phyloP scores from a whole-genome alignment of 2,888 invertebrate genomes.

The Euplexia lucipara region DNA sequence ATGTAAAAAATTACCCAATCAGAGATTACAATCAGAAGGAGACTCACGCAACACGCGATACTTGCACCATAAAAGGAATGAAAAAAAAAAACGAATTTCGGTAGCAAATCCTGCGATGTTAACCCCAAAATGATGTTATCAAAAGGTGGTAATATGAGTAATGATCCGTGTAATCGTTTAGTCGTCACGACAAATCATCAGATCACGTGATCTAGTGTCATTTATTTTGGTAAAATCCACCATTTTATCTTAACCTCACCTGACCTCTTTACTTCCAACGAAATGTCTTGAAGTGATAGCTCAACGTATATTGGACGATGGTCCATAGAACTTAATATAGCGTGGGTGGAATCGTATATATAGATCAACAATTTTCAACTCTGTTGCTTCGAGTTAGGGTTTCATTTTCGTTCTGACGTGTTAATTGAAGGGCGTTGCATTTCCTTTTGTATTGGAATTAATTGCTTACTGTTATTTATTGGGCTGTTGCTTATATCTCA shows the following conservation, averaged over 20 bases:
- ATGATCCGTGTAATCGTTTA: constrained; percentile 86
- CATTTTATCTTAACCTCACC: constrained; percentile 33
- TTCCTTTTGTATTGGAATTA: constrained; percentile 76
- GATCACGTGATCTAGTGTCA: constrained; percentile 85
- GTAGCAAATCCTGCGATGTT: constrained; percentile 69
- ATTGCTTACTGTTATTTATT: constrained; percentile 76
- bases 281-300: constrained; percentile 42
- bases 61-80: constrained; percentile 29
- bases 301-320: constrained; percentile 66
- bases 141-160: constrained; percentile 89
- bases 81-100: constrained; percentile 67
- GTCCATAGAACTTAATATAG: constrained; percentile 68
- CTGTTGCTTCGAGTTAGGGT: constrained; percentile 55
- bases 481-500: constrained; percentile 70
- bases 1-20: constrained; percentile 40
- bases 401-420: constrained; percentile 40
- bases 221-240: constrained; percentile 75
- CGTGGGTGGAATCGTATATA: constrained; percentile 61
- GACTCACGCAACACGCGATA: constrained; percentile 52
- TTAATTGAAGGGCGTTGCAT: constrained; percentile 72
- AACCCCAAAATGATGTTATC: constrained; percentile 84
- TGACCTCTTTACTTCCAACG: constrained; percentile 14
- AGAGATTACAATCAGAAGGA: constrained; percentile 32
- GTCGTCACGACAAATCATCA: constrained; percentile 87
- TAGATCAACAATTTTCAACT: constrained; percentile 61